Conservation (phyloP, 2,797 vertebrate species). For the Spondyliosoma cantharus region DNA sequence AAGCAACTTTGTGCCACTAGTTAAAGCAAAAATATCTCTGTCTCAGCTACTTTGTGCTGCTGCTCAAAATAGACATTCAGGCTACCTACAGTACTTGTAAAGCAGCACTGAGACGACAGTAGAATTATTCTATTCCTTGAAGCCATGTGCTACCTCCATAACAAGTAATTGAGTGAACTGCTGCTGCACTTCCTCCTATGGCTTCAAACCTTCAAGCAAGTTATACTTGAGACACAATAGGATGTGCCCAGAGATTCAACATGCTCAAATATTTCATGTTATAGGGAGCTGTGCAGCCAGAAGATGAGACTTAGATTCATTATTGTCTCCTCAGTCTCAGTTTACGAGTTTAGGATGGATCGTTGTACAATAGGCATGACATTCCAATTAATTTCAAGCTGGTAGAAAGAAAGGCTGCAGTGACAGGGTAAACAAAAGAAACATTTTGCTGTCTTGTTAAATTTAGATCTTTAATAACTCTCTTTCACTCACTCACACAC, state of each 20-base stretch:
- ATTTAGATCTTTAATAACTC: conserved; percentile 62
- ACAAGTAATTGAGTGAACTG: conserved; percentile 18
- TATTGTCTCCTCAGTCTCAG: conserved; percentile 19
- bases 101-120: neutral
- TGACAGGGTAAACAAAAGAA: conserved; percentile 65
- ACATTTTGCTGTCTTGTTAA: conserved; percentile 64
- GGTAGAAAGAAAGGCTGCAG: conserved; percentile 29
- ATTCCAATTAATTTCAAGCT: conserved; percentile 60
- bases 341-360: conserved; percentile 35
- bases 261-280: neutral
- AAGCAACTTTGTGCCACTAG: conserved; percentile 1
- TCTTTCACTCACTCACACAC: conserved; percentile 31
- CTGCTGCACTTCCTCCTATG: neutral
- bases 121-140: conserved; percentile 14
- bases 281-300: neutral
- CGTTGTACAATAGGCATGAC: conserved; percentile 34
- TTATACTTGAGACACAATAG: neutral
- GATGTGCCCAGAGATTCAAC: conserved; percentile 13
- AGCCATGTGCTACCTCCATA: conserved; percentile 13
- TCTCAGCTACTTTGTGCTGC: conserved; percentile 3
- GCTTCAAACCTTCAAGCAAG: conserved; percentile 1
- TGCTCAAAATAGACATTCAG: conserved; percentile 8
- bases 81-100: neutral
- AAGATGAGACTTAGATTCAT: conserved; percentile 31
- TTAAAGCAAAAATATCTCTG: neutral